These are phyloP conservation scores for Jordanella pulchra DNA, from an alignment of 2,797 vertebrate species.

Conservation along the genomic window DNA sequence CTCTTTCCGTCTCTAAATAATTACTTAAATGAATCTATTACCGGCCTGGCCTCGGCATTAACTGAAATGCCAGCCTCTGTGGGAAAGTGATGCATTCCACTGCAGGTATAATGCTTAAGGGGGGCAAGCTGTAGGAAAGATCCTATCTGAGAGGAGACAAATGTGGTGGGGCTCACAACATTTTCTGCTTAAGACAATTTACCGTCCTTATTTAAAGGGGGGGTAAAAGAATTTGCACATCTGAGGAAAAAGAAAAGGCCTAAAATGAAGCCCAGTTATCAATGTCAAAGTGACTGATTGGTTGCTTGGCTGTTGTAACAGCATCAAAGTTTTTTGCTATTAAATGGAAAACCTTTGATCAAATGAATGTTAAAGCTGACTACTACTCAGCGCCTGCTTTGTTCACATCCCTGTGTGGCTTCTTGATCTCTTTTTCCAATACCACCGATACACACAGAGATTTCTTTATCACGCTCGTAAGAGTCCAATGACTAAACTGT, in stretches of 20 bases:
- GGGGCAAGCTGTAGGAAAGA: slow-evolving; percentile 7
- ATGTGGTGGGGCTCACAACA: slow-evolving; percentile 1
- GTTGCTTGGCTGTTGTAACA: slow-evolving; percentile 22
- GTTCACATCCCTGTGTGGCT: slow-evolving; percentile 41
- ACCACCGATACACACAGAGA: slow-evolving; percentile 31
- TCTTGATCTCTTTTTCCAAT: slow-evolving; percentile 53
- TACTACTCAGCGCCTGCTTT: slow-evolving; percentile 45
- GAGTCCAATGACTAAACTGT: background rate
- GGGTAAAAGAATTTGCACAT: slow-evolving; percentile 9
- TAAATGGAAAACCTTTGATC: slow-evolving; percentile 61
- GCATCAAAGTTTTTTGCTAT: slow-evolving; percentile 43
- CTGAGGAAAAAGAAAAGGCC: slow-evolving; percentile 18
- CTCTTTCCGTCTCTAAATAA: slow-evolving; percentile 62
- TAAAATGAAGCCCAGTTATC: slow-evolving; percentile 39
- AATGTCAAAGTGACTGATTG: slow-evolving; percentile 56
- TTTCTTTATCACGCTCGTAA: slow-evolving; percentile 36
- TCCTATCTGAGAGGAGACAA: slow-evolving; percentile 8
- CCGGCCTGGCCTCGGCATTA: slow-evolving; percentile 42
- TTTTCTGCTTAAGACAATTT: slow-evolving; percentile 12
- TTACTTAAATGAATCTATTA: slow-evolving; percentile 71
- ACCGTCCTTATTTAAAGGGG: background rate
- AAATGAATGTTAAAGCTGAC: slow-evolving; percentile 41
- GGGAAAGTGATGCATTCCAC: slow-evolving; percentile 47
- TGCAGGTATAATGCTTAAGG: slow-evolving; percentile 37
- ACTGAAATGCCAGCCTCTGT: slow-evolving; percentile 47